Percentiles rank a stretch among this genome's conserved stretches.
Evolutionary conservation across 2,797 vertebrate genomes (phyloP).

Genomic region (Pachyuromys duprasi): DNA sequence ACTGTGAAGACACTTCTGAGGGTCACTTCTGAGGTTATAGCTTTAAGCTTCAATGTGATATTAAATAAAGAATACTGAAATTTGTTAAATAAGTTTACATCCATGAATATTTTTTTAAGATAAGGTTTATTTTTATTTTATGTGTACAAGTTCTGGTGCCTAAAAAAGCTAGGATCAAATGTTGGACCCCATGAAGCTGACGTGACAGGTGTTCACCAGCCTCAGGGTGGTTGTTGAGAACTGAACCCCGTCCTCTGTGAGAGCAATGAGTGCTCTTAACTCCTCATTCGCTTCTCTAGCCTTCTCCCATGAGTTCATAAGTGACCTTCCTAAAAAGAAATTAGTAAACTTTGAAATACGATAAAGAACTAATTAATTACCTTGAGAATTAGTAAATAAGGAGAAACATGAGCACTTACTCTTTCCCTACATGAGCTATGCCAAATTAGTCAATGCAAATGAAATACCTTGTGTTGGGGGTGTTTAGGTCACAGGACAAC

Average conservation of each 20-base stretch:
- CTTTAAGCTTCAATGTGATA: conserved; percentile 6
- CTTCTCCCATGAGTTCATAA: neutral
- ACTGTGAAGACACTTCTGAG: neutral
- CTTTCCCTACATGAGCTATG: neutral
- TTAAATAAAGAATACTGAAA: conserved; percentile 38
- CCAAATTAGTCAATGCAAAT: neutral
- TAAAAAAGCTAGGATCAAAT: neutral
- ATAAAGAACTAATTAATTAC: conserved; percentile 1
- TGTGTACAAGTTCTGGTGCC: neutral
- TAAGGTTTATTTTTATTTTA: neutral
- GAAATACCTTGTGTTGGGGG: neutral
- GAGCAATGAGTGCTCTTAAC: neutral
- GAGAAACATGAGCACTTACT: conserved; percentile 7
- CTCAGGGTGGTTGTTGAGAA: neutral
- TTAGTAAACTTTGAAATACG: conserved; percentile 13
- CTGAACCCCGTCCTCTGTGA: neutral
- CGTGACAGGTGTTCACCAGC: neutral
- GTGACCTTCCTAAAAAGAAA: conserved; percentile 14
- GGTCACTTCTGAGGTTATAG: neutral
- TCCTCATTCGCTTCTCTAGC: neutral
- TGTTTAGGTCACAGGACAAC: neutral
- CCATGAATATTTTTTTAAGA: neutral
- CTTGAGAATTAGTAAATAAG: conserved; percentile 47
- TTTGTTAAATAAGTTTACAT: conserved; percentile 18
- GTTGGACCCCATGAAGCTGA: neutral